phyloP scores from a whole-genome alignment of 2,113 vertebrate species.

The Echinops telfairi region DNA sequence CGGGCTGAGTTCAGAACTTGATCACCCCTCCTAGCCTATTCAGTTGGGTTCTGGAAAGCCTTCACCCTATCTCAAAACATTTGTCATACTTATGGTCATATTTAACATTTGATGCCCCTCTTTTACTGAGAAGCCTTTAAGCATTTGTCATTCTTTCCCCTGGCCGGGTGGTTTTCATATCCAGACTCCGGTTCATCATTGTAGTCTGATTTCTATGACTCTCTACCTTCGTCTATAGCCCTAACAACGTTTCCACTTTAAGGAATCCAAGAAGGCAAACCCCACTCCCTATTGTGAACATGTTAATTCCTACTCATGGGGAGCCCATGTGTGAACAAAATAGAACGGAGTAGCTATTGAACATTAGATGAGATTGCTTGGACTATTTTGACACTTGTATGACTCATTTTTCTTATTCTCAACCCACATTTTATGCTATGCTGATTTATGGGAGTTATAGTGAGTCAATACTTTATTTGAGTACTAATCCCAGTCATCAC shows the following conservation, averaged over 20 bases:
- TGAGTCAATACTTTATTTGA: not conserved
- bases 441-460: not conserved
- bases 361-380: conserved; percentile 5
- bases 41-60: not conserved
- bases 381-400: not conserved
- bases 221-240: not conserved
- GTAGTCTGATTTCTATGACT: not conserved
- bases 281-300: not conserved
- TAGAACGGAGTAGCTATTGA: not conserved
- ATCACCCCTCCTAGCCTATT: not conserved
- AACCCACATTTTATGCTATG: not conserved
- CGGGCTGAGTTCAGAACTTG: not conserved
- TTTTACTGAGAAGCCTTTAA: not conserved
- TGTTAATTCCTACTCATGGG: too few relatives aligned
- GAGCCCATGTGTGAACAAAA: not conserved
- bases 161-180: not conserved
- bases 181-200: not conserved
- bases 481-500: not conserved
- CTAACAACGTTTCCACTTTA: not conserved
- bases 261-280: not conserved
- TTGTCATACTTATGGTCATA: not conserved
- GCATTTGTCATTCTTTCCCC: not conserved
- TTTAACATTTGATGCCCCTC: not conserved
- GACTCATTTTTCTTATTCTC: not conserved
- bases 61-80: not conserved